phyloP scores from a whole-genome alignment of 2,113 vertebrate genomes.

The Chlamydotis undulata region DNA sequence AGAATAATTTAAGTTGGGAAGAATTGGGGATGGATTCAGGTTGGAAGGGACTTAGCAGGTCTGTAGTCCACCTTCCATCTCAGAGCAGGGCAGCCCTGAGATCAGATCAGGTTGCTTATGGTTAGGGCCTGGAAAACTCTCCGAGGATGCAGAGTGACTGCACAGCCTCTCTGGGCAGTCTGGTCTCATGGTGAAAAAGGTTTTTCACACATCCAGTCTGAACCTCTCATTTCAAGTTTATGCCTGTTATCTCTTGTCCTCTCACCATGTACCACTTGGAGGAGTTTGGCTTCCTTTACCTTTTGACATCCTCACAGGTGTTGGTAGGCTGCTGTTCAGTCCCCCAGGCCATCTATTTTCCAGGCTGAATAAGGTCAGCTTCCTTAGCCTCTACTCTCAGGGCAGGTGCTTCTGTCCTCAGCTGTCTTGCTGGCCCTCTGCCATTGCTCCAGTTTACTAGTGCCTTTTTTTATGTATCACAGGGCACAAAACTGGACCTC shows the following conservation, averaged over 20 bases:
- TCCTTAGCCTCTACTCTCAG: not conserved
- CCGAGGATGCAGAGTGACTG: too few species aligned
- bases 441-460: not conserved
- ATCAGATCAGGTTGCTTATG: not conserved
- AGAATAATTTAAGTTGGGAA: not conserved
- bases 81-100: not conserved
- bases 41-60: not conserved
- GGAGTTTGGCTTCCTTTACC: not conserved
- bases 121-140: not conserved
- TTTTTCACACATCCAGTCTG: not conserved
- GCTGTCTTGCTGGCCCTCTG: not conserved
- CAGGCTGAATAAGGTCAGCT: not conserved
- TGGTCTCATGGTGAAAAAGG: not conserved
- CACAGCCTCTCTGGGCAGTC: not conserved
- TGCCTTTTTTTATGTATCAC: not conserved
- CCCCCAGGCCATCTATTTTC: not conserved
- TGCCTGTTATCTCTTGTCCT: not conserved
- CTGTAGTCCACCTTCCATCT: not conserved
- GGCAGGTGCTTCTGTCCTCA: not conserved
- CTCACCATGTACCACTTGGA: rapidly evolving
- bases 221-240: not conserved
- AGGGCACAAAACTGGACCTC: not conserved
- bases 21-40: not conserved
- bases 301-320: not conserved
- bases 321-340: not conserved